phyloP scores from a whole-genome alignment of 2,113 vertebrate species.

The Gorilla gorilla region DNA sequence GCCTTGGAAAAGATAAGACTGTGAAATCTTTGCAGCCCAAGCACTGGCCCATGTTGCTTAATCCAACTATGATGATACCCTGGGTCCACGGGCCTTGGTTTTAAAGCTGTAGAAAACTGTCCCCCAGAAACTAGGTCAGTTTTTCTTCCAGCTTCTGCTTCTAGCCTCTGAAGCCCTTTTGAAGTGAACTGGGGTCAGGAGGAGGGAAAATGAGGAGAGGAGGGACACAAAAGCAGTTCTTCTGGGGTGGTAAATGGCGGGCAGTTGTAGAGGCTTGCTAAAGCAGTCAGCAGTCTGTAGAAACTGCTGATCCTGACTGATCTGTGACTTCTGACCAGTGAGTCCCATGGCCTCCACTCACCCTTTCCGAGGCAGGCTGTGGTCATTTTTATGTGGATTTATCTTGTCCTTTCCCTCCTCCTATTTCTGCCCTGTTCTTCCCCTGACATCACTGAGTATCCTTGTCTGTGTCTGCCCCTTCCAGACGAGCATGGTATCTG shows the following conservation, averaged over 20 bases:
- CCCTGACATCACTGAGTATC: not conserved
- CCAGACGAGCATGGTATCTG: conserved; percentile 98
- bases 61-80: not conserved
- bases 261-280: not conserved
- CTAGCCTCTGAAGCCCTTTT: not conserved
- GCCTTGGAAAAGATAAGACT: not conserved
- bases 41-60: not conserved
- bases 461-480: conserved; percentile 50
- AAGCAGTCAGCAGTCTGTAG: not conserved
- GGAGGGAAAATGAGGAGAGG: not conserved
- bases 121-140: not conserved
- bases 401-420: not conserved
- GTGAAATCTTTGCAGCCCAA: not conserved
- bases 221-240: not conserved
- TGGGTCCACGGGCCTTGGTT: not conserved
- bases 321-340: not conserved
- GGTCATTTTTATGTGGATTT: not conserved
- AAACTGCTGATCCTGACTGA: not conserved
- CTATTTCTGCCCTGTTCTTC: not conserved
- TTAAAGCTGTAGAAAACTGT: not conserved
- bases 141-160: not conserved
- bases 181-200: not conserved
- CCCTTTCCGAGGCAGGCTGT: not conserved
- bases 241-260: not conserved
- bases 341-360: accelerated